Base-by-base conservation (phyloP, 2,113 vertebrate genomes). In the Neodon shergylaensis region DNA sequence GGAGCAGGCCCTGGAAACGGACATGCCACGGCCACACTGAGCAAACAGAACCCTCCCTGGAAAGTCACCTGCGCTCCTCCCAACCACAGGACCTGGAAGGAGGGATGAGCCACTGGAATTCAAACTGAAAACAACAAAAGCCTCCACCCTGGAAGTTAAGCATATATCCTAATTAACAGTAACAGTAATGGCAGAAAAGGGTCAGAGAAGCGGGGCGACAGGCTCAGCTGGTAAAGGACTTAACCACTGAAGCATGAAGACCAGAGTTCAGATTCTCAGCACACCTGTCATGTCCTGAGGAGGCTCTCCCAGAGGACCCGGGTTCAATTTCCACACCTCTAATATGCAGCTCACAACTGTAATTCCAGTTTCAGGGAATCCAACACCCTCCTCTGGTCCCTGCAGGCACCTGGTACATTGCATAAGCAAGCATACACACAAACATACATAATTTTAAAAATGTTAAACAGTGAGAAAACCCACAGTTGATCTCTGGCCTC, bases 121-220 rank as follows among this genome's bases (percentile, higher is more conserved):
- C 54, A 54, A 54, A 86, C 49, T 65, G 61, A 9, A 65, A 91
- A 88, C 42, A 85, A 21, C 52, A 73, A 73, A 74, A 54, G 31
- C 24, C 76, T 36, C 3, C 2, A 26, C 65, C 65, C 24, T 82
- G 82, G 39, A 78, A 72, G 42, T 85, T 42, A 36, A 42, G 52
- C 81, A 79, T 88, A 58, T 17, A 44, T 54, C 31, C 66, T 95
- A 91, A 95, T 76, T 74, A 82, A 84, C 13, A n/a, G 36, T 47
- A 74, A 89, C 42, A 54, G 22, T 24, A 87, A 96, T 83, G 61
- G 52, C 39, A 54, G 22, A 36, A 52, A 52, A 24, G 82, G 24
- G 49, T n/a, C 63, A 68, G 3, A 83, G 84, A 10, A 65, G 22
- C 28, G 28, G 65, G 28, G 3, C 0, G 28, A 33, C 0, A n/a